Evolutionary conservation across 2,888 invertebrate species (phyloP).

Genomic region (Caenorhabditis sp.): DNA sequence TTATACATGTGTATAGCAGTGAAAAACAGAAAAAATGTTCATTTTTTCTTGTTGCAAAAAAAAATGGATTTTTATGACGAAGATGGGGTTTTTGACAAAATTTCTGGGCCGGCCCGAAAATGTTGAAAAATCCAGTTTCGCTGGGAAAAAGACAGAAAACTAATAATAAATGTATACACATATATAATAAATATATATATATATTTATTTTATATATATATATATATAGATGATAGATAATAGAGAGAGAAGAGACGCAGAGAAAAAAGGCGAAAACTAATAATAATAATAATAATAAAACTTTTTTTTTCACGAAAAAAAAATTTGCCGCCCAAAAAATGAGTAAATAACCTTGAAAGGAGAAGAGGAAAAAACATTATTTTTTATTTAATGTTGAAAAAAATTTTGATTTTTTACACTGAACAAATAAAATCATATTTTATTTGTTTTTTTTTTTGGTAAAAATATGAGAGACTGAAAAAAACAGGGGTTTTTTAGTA

Average conservation of each 20-base stretch:
- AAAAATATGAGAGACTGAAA: too few species aligned
- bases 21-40: background rate
- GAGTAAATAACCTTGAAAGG: too few species aligned
- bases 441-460: too few species aligned
- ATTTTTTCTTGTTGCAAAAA: background rate
- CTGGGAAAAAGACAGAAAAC: background rate
- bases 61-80: background rate
- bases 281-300: background rate
- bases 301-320: background rate
- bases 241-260: constrained; percentile 7
- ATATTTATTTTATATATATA: background rate
- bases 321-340: background rate
- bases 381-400: background rate
- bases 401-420: too few species aligned
- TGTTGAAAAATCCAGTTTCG: background rate
- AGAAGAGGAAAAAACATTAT: background rate
- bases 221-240: background rate
- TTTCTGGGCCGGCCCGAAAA: too few species aligned
- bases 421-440: too few species aligned
- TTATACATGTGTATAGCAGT: background rate
- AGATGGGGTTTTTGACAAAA: background rate
- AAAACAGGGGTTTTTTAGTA: too few species aligned
- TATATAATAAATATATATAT: background rate
- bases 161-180: background rate
- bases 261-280: constrained; percentile 1